Evolutionary conservation across 2,113 vertebrate species (phyloP).

Genomic region (Thamnophis sirtalis): DNA sequence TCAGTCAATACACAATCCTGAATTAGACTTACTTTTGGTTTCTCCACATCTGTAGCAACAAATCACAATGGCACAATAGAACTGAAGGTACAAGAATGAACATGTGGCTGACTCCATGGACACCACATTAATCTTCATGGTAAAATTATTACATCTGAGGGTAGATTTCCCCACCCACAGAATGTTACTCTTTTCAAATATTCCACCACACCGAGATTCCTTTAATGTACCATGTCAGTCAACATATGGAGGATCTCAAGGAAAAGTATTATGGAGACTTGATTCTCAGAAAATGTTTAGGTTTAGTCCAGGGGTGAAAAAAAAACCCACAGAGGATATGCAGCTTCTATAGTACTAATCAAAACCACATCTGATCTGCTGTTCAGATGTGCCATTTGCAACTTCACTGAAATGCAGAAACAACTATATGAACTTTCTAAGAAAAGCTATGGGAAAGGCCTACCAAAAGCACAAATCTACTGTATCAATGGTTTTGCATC

Average conservation of each 20-base stretch:
- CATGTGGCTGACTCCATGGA: slow-evolving; percentile 32
- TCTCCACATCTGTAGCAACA: slow-evolving; percentile 4
- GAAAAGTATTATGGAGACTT: slow-evolving; percentile 48
- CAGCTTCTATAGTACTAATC: slow-evolving; percentile 56
- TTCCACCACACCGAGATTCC: slow-evolving; percentile 8
- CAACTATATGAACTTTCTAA: slow-evolving; percentile 45
- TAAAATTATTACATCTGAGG: slow-evolving; percentile 31
- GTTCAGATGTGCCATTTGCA: slow-evolving; percentile 62
- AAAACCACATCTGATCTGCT: slow-evolving; percentile 63
- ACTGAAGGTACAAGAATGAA: neutral
- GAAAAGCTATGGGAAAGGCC: slow-evolving; percentile 21
- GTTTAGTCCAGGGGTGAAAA: slow-evolving; percentile 45
- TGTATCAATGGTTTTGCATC: neutral
- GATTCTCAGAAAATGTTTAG: slow-evolving; percentile 55
- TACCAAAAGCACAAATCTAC: neutral
- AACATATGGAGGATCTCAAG: slow-evolving; percentile 57
- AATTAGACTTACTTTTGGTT: neutral
- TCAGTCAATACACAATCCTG: neutral
- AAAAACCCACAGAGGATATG: slow-evolving; percentile 50
- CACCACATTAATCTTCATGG: slow-evolving; percentile 29
- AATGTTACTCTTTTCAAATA: slow-evolving; percentile 14
- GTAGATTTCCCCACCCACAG: slow-evolving; percentile 45
- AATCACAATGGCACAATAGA: neutral
- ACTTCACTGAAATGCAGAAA: slow-evolving; percentile 34
- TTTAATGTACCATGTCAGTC: slow-evolving; percentile 52